These are phyloP conservation scores for Melipona quadrifasciata DNA, from an alignment of 1,140 invertebrate species.

Conservation along the genomic window DNA sequence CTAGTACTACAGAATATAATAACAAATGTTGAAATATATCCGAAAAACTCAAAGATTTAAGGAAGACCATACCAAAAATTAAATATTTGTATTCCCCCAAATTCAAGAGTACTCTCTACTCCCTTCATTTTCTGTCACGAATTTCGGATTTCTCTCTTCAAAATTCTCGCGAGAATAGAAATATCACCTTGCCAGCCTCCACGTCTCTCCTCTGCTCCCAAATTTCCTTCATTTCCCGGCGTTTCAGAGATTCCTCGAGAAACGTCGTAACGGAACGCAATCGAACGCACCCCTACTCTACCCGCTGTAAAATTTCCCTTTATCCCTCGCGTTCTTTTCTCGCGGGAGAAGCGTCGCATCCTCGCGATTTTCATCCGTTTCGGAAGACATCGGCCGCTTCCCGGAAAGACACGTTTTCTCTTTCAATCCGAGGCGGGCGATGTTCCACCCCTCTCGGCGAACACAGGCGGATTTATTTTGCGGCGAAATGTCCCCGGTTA, in stretches of 20 bases:
- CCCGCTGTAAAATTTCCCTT: not conserved
- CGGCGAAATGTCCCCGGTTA: not conserved
- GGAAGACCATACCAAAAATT: not conserved
- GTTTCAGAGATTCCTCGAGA: not conserved
- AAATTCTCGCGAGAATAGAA: not conserved
- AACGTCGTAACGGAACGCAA: not conserved
- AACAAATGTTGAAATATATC: not conserved
- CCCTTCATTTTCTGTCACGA: not conserved
- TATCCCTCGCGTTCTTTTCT: no score
- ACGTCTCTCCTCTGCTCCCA: not conserved
- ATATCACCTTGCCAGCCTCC: not conserved
- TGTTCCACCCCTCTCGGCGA: no score
- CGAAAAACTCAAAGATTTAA: not conserved
- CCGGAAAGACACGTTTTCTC: not conserved
- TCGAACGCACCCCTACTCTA: not conserved
- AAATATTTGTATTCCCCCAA: not conserved
- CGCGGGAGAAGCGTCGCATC: not conserved
- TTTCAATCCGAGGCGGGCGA: not conserved
- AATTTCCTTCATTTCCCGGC: not conserved
- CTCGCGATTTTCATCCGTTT: not conserved
- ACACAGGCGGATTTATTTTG: not conserved
- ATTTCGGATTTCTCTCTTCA: not conserved
- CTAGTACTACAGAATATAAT: no score
- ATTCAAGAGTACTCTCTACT: no score
- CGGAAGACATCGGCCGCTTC: not conserved